Base-by-base conservation (phyloP, 2,113 vertebrate genomes). In the Connochaetes taurinus region DNA sequence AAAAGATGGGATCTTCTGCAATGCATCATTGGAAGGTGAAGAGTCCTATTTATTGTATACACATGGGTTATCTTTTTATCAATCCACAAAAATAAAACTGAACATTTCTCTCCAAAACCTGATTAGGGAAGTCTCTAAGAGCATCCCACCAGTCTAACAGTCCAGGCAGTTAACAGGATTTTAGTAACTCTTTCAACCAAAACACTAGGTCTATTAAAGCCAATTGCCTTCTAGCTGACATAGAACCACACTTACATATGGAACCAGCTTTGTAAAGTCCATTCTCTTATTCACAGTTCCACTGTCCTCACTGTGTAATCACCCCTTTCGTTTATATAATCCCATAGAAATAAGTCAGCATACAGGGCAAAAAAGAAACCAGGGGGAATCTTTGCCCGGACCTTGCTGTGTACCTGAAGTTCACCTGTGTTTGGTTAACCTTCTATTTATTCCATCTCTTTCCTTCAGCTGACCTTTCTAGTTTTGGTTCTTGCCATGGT, bases 351-450 rank as follows among this genome's bases (percentile, higher is more conserved):
- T 57, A 80, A 67, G 60, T 93, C 3, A 6, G 19, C 64, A 85
- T 58, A 62, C 90, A 95, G 93, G 21, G 23, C 33, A 86, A 84
- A 45, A 45, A 92, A 86, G 43, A 95, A 91, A 52, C 23, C 55
- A 86, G 29, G 60, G 80, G 62, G 67, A 93, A 93, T 90, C 55
- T 78, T 45, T 94, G 43, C n/a, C 80, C 45, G 43, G 96, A 92
- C 40, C n/a, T 91, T 53, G 45, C 47, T 95, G 64, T 91, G 82
- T 82, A 84, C 80, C 47, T 85, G 74, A 92, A 95, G 58, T 97
- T 93, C 93, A 84, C 74, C 80, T 47, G 27, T 95, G 92, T 96
- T 97, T 98, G 86, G 53, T 94, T 97, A 97, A 98, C 95, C 91
- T 97, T 97, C 67, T 97, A 50, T 95, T 94, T 92, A 50, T 94